These are phyloP conservation scores for Formica exsecta DNA, from an alignment of 1,140 invertebrate genomes.

Conservation along the genomic window DNA sequence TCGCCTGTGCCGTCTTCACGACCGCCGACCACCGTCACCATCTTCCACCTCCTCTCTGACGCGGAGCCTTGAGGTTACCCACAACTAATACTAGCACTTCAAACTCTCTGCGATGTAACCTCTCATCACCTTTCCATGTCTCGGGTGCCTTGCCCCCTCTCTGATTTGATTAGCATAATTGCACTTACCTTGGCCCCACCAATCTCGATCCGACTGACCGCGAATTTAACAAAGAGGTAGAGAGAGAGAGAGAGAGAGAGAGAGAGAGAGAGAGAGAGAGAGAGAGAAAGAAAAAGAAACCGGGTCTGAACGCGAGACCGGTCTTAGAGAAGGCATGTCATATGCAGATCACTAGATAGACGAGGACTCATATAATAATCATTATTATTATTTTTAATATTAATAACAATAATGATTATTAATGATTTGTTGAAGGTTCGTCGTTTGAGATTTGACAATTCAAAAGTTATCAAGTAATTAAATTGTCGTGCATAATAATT, in stretches of 20 bases:
- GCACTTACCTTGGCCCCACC: conserved; percentile 77
- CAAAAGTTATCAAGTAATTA: no score
- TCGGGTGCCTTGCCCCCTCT: conserved; percentile 76
- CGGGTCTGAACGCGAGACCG: neutral
- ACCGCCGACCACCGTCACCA: conserved; percentile 42
- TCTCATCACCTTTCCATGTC: conserved; percentile 80
- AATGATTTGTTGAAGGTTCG: no score
- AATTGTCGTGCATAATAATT: no score
- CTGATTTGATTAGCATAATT: conserved; percentile 85
- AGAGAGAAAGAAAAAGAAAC: no score
- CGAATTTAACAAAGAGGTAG: conserved; percentile 74
- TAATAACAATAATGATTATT: no score
- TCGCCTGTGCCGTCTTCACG: conserved; percentile 3
- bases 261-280: neutral
- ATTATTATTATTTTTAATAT: neutral
- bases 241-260: conserved; percentile 11
- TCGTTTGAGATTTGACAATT: no score
- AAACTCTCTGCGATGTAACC: conserved; percentile 77
- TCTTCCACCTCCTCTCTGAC: conserved; percentile 40
- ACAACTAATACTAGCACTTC: conserved; percentile 82
- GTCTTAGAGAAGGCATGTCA: neutral
- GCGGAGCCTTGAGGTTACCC: conserved; percentile 82
- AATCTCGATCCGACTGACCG: conserved; percentile 47
- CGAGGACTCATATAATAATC: neutral
- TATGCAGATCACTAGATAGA: neutral